phyloP scores from a whole-genome alignment of 1,140 invertebrate genomes.

The Triops longicaudatus region DNA sequence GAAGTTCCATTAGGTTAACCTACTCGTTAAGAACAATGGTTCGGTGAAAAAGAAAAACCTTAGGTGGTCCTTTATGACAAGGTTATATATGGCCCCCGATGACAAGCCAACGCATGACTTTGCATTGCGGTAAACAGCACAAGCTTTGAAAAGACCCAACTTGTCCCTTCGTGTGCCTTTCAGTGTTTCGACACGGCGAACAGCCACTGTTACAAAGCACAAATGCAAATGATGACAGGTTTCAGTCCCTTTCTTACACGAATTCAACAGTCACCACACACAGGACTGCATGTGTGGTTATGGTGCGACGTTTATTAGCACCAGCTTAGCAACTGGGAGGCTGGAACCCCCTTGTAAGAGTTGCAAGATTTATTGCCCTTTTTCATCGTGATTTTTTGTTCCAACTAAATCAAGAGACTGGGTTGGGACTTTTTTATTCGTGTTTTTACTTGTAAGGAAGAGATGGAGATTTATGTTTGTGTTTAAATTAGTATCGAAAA shows the following conservation, averaged over 20 bases:
- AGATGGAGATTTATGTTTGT: neutral
- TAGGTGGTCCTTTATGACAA: conserved; percentile 5
- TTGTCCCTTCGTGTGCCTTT: neutral
- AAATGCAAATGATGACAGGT: conserved; percentile 10
- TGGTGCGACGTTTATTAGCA: conserved; percentile 1
- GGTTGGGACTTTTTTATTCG: no score
- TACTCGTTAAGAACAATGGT: neutral
- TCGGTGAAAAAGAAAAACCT: conserved; percentile 12
- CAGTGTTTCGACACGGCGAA: neutral
- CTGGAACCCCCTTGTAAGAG: neutral
- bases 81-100: neutral
- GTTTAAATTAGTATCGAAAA: neutral
- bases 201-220: conserved; percentile 6
- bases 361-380: neutral
- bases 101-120: neutral
- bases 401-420: no score
- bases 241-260: no score
- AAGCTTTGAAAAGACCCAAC: neutral
- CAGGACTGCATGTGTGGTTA: neutral
- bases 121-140: neutral
- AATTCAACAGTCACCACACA: neutral
- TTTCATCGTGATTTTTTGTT: no score
- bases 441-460: neutral
- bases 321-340: neutral
- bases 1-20: conserved; percentile 11